phyloP scores from a whole-genome alignment of 2,113 vertebrate species.

The Gyps fulvus region DNA sequence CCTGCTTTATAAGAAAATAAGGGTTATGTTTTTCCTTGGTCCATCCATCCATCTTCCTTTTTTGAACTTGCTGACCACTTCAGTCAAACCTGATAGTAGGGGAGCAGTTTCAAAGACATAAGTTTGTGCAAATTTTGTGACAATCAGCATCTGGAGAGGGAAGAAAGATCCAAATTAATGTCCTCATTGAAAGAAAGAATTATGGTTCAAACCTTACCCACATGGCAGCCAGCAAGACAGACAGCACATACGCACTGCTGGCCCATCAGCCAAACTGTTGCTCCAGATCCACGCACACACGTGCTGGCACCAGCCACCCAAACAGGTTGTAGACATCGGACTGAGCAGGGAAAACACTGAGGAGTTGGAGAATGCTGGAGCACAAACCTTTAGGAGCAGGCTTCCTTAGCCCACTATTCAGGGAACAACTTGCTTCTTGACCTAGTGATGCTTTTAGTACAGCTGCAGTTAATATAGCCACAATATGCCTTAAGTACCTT shows the following conservation, averaged over 20 bases:
- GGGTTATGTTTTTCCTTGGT: neutral
- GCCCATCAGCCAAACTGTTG: neutral
- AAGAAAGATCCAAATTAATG: neutral
- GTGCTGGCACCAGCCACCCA: neutral
- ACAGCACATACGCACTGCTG: neutral
- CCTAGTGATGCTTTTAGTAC: neutral
- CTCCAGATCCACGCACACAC: neutral
- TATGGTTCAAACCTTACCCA: neutral
- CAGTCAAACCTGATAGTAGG: neutral
- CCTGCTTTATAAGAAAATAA: neutral
- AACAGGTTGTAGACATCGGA: rapidly evolving
- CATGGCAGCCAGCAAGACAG: neutral
- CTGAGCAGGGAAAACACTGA: neutral
- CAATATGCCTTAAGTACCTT: neutral
- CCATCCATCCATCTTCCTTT: neutral
- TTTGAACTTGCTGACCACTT: neutral
- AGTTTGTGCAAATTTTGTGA: neutral
- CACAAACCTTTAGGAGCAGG: neutral
- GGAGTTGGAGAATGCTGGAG: neutral
- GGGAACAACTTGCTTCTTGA: neutral
- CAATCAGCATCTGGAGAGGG: neutral
- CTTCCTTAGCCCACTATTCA: neutral
- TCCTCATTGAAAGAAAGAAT: neutral
- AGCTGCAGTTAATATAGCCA: neutral
- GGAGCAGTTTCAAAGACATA: neutral